phyloP scores from a whole-genome alignment of 2,888 invertebrate species.

The Troides oblongomaculatus region DNA sequence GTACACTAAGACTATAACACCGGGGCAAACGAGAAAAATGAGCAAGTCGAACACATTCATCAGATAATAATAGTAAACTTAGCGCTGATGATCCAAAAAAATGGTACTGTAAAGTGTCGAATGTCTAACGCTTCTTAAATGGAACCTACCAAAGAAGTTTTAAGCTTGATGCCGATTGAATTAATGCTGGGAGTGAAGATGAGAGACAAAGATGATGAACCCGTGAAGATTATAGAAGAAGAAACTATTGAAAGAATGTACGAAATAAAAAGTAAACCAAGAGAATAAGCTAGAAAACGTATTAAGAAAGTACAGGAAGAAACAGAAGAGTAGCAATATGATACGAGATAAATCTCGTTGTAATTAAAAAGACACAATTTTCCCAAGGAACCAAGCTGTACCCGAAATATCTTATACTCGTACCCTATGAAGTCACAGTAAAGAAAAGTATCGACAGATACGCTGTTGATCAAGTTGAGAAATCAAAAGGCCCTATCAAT shows the following conservation, averaged over 20 bases:
- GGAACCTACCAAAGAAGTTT: slow-evolving; percentile 36
- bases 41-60: slow-evolving; percentile 33
- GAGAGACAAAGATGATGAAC: neutral
- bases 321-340: too few relatives aligned
- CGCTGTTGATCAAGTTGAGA: too few relatives aligned
- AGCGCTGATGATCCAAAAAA: slow-evolving; percentile 26
- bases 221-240: neutral
- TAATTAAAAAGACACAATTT: too few relatives aligned
- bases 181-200: neutral
- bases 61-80: slow-evolving; percentile 35
- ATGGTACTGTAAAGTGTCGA: slow-evolving; percentile 29
- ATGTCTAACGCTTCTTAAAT: slow-evolving; percentile 33
- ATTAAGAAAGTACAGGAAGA: too few relatives aligned
- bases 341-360: too few relatives aligned
- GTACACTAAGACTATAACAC: slow-evolving; percentile 40
- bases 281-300: too few relatives aligned
- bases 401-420: too few relatives aligned
- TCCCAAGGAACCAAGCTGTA: too few relatives aligned
- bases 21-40: neutral
- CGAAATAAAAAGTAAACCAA: too few relatives aligned
- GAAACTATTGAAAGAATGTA: too few relatives aligned
- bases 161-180: slow-evolving; percentile 14
- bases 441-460: too few relatives aligned
- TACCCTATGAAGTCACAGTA: too few relatives aligned
- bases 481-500: slow-evolving; percentile 15